phyloP scores from a whole-genome alignment of 2,113 vertebrate genomes.

The Tenrec ecaudatus region DNA sequence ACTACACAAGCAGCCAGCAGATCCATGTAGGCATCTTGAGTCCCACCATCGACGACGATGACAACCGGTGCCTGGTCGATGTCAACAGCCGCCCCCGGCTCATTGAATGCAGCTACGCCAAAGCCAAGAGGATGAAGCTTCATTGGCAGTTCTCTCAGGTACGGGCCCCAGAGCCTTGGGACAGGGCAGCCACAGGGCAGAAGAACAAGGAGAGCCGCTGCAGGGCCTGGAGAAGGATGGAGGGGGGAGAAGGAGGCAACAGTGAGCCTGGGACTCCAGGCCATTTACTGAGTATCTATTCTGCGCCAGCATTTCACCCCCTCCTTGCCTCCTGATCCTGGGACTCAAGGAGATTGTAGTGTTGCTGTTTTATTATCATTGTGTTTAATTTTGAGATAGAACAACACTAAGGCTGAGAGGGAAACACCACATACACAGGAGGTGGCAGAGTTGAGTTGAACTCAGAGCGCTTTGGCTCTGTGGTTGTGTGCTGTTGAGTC shows the following conservation, averaged over 20 bases:
- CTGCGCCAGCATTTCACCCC: rapidly evolving
- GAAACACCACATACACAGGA: not conserved
- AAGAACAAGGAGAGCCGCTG: too few species aligned
- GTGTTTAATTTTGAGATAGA: slow-evolving; percentile 1
- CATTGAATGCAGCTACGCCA: slow-evolving; percentile 97
- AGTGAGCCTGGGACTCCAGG: not conserved
- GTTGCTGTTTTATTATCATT: not conserved
- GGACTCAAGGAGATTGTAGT: not conserved
- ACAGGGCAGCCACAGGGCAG: rapidly evolving
- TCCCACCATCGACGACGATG: slow-evolving; percentile 96
- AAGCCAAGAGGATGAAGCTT: slow-evolving; percentile 98
- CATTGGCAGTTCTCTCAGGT: slow-evolving; percentile 99
- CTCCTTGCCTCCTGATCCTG: not conserved
- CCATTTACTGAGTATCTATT: not conserved
- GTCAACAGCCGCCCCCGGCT: slow-evolving; percentile 95
- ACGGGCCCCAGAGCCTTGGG: not conserved
- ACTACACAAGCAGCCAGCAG: slow-evolving; percentile 96
- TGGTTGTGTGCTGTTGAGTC: not conserved
- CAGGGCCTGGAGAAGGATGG: too few species aligned
- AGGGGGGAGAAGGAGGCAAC: too few species aligned
- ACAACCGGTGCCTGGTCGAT: slow-evolving; percentile 99
- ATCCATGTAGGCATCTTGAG: slow-evolving; percentile 96
- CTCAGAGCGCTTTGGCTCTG: not conserved
- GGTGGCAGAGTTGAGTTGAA: not conserved
- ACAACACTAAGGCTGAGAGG: not conserved